phyloP scores from a whole-genome alignment of 2,113 vertebrate species.

The Percopsis transmontana region DNA sequence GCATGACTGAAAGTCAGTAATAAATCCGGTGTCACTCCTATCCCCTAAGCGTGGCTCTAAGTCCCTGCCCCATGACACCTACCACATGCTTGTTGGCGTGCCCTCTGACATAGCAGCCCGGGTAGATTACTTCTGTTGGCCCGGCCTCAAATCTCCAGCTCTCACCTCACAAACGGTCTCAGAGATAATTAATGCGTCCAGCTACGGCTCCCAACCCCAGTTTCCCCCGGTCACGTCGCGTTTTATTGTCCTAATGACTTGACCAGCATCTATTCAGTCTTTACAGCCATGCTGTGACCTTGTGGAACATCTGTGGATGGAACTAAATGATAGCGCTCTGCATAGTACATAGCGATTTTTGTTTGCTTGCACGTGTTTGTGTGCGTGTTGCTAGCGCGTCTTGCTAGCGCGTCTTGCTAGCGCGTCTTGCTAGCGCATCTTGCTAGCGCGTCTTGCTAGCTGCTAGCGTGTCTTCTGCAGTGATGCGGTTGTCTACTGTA shows the following conservation, averaged over 20 bases:
- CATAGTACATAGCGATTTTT: neutral
- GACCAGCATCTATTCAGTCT: constrained; percentile 22
- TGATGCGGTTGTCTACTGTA: constrained; percentile 38
- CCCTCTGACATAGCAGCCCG: constrained; percentile 57
- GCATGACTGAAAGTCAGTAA: constrained; percentile 57
- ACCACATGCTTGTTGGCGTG: constrained; percentile 61
- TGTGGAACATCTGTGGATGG: constrained; percentile 61
- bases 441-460: constrained; percentile 37
- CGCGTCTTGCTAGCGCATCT: no score
- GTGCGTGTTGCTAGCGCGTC: neutral
- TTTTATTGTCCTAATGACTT: constrained; percentile 3
- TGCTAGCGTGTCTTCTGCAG: constrained; percentile 18
- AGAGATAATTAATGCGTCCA: constrained; percentile 65
- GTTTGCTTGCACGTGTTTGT: neutral
- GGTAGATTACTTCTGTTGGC: constrained; percentile 53
- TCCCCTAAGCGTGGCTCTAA: constrained; percentile 41
- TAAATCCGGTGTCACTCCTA: constrained; percentile 46
- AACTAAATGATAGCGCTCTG: constrained; percentile 38
- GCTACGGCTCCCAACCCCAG: constrained; percentile 30
- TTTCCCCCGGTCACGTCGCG: constrained; percentile 26
- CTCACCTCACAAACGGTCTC: constrained; percentile 54
- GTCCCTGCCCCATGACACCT: constrained; percentile 57
- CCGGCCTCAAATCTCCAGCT: constrained; percentile 49
- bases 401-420: no score
- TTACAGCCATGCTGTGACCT: constrained; percentile 54